phyloP scores from a whole-genome alignment of 2,888 invertebrate species.

The Gryllus longicercus region DNA sequence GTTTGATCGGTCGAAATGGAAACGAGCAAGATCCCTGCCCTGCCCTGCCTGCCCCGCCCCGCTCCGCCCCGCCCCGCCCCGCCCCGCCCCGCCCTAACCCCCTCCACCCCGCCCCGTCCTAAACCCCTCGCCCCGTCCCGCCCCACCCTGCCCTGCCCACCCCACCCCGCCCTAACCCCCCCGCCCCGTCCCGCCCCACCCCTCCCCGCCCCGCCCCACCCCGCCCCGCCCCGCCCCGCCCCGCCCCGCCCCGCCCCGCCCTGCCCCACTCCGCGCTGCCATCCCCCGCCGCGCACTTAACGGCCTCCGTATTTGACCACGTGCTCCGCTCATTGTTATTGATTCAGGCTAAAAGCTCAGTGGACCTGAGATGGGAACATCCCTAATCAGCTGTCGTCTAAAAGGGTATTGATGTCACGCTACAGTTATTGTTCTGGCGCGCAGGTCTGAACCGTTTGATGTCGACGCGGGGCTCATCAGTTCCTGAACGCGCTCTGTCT shows the following conservation, averaged over 20 bases:
- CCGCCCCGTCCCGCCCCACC: too few species aligned
- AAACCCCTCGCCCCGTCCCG: too few species aligned
- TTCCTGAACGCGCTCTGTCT: not conserved
- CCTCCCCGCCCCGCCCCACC: too few species aligned
- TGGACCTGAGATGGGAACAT: not conserved
- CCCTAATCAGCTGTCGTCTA: slow-evolving; percentile 5
- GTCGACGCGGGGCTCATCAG: not conserved
- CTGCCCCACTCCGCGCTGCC: too few species aligned
- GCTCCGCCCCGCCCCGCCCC: too few species aligned
- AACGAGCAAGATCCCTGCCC: not conserved
- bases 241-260: too few species aligned
- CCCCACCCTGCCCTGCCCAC: too few species aligned
- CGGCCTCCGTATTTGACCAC: not conserved
- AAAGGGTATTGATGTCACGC: slow-evolving; percentile 7
- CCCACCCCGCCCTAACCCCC: too few species aligned
- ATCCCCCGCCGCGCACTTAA: not conserved
- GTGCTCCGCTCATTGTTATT: slow-evolving; percentile 6
- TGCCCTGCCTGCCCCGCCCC: not conserved
- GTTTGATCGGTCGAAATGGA: not conserved
- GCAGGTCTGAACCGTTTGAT: slow-evolving; percentile 4
- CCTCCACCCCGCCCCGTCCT: too few species aligned
- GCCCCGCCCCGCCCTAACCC: too few species aligned
- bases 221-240: too few species aligned
- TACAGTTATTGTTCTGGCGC: slow-evolving; percentile 9
- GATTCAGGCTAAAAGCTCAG: not conserved